phyloP scores from a whole-genome alignment of 2,113 vertebrate genomes.

The Genyomyrus donnyi region DNA sequence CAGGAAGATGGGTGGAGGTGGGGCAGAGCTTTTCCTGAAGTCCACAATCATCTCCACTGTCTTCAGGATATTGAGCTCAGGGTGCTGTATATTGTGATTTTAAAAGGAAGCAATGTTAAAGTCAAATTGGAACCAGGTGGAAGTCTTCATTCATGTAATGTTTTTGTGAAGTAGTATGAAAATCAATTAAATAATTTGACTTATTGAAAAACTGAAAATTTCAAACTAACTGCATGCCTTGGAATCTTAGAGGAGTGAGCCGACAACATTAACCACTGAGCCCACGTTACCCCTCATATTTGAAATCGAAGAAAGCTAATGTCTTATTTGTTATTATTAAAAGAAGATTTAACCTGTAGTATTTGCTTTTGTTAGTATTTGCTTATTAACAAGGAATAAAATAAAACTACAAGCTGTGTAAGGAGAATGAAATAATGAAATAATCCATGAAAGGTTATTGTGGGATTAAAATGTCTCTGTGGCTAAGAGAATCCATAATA shows the following conservation, averaged over 20 bases:
- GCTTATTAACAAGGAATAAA: neutral
- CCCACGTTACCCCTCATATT: neutral
- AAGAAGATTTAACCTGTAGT: neutral
- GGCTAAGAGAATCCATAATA: neutral
- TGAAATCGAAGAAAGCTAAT: neutral
- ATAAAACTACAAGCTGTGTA: neutral
- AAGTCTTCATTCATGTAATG: neutral
- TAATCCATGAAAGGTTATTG: neutral
- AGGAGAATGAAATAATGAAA: neutral
- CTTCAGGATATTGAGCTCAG: no score
- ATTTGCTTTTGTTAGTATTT: neutral
- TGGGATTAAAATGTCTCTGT: neutral
- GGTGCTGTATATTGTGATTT: no score
- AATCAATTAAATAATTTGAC: neutral
- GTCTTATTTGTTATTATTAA: neutral
- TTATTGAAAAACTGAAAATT: neutral
- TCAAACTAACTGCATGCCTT: neutral
- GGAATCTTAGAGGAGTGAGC: neutral
- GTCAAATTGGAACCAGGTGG: neutral
- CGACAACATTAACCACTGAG: neutral
- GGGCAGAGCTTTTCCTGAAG: no score
- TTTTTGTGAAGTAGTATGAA: neutral
- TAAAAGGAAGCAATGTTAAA: no score
- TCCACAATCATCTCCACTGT: no score
- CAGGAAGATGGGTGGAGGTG: no score